Evolutionary conservation across 2,888 invertebrate species (phyloP).

Genomic region (Melolontha melolontha): DNA sequence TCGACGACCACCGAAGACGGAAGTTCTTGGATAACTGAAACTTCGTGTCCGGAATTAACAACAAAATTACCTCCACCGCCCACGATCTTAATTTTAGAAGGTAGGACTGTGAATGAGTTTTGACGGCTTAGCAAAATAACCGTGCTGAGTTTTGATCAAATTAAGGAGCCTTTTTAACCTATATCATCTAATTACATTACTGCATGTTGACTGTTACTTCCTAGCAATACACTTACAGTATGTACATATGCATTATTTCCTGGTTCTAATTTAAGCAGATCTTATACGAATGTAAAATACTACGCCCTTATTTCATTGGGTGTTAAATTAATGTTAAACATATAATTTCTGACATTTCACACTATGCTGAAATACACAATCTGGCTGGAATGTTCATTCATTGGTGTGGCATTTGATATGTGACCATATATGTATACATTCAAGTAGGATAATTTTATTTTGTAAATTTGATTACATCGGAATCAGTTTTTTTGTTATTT

Average conservation of each 20-base stretch:
- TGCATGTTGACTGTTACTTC: constrained; percentile 33
- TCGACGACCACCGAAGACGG: constrained; percentile 45
- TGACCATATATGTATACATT: too few relatives aligned
- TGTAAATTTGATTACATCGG: too few relatives aligned
- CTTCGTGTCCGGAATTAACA: constrained; percentile 62
- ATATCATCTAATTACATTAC: constrained; percentile 8
- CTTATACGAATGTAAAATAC: too few relatives aligned
- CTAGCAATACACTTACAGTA: constrained; percentile 14
- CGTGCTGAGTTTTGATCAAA: constrained; percentile 36
- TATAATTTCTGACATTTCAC: too few relatives aligned
- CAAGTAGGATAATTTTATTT: too few relatives aligned
- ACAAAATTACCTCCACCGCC: constrained; percentile 74
- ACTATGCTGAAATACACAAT: too few relatives aligned
- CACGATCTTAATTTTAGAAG: constrained; percentile 87
- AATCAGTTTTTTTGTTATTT: too few relatives aligned
- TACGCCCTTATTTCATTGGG: too few relatives aligned
- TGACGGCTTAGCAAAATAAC: constrained; percentile 52
- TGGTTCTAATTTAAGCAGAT: neutral
- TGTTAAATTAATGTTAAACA: too few relatives aligned
- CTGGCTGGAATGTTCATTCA: too few relatives aligned
- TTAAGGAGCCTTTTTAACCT: constrained; percentile 37
- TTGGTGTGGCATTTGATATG: too few relatives aligned
- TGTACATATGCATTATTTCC: constrained; percentile 4
- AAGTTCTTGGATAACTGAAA: constrained; percentile 45
- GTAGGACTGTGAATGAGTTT: constrained; percentile 66